These are phyloP conservation scores for Sandelia bainsii DNA, from an alignment of 2,797 vertebrate species.

Conservation along the genomic window DNA sequence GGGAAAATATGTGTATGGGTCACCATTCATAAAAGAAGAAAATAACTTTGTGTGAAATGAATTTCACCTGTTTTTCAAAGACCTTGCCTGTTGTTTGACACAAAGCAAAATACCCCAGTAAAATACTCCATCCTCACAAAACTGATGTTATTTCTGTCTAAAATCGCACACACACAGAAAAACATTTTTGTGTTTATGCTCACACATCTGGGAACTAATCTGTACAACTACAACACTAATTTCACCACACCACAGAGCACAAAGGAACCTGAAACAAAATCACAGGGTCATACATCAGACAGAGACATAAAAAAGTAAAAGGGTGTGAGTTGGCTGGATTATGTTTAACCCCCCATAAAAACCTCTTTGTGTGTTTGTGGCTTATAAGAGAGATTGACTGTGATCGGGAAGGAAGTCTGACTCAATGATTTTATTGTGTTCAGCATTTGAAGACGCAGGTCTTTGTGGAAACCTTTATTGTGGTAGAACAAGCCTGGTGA, in stretches of 20 bases:
- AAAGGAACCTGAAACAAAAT: constrained; percentile 18
- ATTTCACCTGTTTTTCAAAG: constrained; percentile 4
- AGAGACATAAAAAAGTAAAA: constrained; percentile 37
- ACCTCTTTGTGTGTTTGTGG: constrained; percentile 49
- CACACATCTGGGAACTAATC: constrained; percentile 25
- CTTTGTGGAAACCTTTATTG: constrained; percentile 68
- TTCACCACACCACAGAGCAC: not conserved
- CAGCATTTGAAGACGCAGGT: constrained; percentile 53
- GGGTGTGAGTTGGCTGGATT: constrained; percentile 41
- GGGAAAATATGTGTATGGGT: not conserved
- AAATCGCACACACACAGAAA: not conserved
- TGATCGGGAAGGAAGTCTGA: constrained; percentile 65
- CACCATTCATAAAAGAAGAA: not conserved
- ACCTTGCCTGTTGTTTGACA: constrained; percentile 1
- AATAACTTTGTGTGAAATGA: constrained; percentile 13
- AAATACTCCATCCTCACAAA: not conserved
- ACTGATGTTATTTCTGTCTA: not conserved
- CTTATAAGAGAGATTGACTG: constrained; percentile 60
- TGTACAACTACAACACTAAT: constrained; percentile 11
- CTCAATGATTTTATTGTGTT: constrained; percentile 65
- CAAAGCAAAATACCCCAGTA: not conserved
- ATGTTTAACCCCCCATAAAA: constrained; percentile 42
- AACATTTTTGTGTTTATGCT: constrained; percentile 11
- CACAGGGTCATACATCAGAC: constrained; percentile 31
- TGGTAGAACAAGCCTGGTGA: constrained; percentile 49